A percentile compares a stretch with the other conserved stretches of the same genome.
These are phyloP conservation scores for Lethrus apterus DNA, from an alignment of 1,140 invertebrate species.

Conservation along the genomic window DNA sequence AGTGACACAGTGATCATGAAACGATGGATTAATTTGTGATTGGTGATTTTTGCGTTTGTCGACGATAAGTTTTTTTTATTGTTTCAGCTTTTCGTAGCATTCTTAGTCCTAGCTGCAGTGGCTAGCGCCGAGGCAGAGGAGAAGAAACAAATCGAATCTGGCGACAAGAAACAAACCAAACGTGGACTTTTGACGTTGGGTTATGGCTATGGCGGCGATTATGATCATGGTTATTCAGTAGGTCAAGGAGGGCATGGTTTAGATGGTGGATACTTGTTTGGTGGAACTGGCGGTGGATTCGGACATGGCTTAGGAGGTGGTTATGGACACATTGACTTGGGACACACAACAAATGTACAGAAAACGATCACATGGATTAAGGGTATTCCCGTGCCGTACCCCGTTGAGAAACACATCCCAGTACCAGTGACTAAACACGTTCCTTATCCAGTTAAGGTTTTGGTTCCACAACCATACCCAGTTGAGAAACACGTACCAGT, in stretches of 20 bases:
- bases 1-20: constrained; percentile 9
- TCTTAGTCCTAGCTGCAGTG: constrained; percentile 62
- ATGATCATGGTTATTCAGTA: constrained; percentile 48
- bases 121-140: constrained; percentile 51
- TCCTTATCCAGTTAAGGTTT: constrained; percentile 47
- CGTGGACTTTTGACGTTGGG: constrained; percentile 51
- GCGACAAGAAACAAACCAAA: constrained; percentile 61
- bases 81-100: constrained; percentile 58
- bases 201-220: constrained; percentile 54
- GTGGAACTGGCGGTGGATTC: constrained; percentile 7
- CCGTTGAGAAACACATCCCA: constrained; percentile 58
- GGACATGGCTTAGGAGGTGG: constrained; percentile 22
- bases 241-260: constrained; percentile 39
- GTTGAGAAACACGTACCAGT: constrained; percentile 53
- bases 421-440: constrained; percentile 49
- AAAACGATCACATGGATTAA: constrained; percentile 67
- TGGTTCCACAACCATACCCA: constrained; percentile 58
- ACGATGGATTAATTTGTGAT: constrained; percentile 6
- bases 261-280: constrained; percentile 29
- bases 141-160: constrained; percentile 51
- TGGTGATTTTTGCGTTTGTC: too few relatives aligned
- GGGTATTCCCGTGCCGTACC: constrained; percentile 55
- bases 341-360: constrained; percentile 47
- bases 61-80: constrained; percentile 30
- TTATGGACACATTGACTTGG: constrained; percentile 31